Conservation (phyloP, 2,113 vertebrate species). For the Megaceryle torquata region DNA sequence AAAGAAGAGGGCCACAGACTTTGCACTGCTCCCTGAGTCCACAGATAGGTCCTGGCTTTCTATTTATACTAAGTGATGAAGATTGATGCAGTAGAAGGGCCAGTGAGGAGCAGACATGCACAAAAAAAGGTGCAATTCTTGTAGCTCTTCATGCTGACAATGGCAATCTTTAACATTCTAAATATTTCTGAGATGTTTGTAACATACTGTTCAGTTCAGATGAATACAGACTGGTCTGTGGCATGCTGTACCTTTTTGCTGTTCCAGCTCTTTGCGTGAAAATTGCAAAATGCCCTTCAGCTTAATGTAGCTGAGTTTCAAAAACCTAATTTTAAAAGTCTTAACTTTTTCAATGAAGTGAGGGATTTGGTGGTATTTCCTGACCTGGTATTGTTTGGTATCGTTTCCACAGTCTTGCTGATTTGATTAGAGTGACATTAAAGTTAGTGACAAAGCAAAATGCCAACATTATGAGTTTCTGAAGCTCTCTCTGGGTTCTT, state of each 20-base stretch:
- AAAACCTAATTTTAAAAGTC: constrained; percentile 67
- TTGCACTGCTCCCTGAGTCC: background rate
- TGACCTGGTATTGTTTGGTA: constrained; percentile 68
- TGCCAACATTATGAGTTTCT: constrained; percentile 71
- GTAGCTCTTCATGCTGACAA: background rate
- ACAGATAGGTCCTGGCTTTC: background rate
- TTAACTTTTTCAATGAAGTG: constrained; percentile 69
- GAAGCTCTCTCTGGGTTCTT: constrained; percentile 45
- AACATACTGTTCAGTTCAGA: background rate
- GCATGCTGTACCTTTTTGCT: background rate
- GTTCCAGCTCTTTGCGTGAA: background rate
- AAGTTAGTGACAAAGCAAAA: constrained; percentile 69
- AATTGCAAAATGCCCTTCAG: constrained; percentile 41
- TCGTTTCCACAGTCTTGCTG: constrained; percentile 59
- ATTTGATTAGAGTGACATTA: constrained; percentile 72
- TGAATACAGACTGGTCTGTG: background rate
- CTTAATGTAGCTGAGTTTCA: constrained; percentile 43
- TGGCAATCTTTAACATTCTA: background rate
- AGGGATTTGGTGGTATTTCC: constrained; percentile 72
- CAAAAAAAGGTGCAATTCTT: background rate
- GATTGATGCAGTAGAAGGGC: background rate
- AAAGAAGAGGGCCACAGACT: background rate
- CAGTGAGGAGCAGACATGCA: background rate
- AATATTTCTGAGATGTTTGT: background rate
- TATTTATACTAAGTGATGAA: background rate